These are phyloP conservation scores for Salmo trutta DNA, from an alignment of 2,797 vertebrate species.

Conservation along the genomic window DNA sequence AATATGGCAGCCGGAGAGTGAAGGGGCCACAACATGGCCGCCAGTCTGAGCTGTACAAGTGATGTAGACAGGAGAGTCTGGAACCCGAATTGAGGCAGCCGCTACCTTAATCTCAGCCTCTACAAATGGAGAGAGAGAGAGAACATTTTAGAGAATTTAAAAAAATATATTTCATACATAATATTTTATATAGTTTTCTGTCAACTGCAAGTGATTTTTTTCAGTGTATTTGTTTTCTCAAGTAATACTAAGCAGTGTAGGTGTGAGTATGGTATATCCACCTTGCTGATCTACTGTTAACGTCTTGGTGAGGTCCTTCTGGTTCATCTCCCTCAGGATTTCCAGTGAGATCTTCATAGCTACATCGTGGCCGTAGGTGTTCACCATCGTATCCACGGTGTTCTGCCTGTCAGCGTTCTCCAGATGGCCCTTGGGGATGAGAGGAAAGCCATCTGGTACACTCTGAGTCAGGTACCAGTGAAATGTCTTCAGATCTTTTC, in stretches of 20 bases:
- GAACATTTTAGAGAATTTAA: background rate
- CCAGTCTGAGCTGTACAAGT: constrained; percentile 42
- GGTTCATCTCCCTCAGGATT: constrained; percentile 5
- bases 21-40: constrained; percentile 47
- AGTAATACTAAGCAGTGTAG: background rate
- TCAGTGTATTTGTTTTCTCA: background rate
- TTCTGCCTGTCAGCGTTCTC: constrained; percentile 4
- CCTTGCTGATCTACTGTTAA: background rate
- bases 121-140: background rate
- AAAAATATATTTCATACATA: too few species aligned
- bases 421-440: background rate
- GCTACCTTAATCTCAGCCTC: background rate
- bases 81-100: background rate
- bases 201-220: background rate
- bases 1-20: constrained; percentile 37
- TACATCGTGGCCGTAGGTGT: background rate
- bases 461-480: background rate
- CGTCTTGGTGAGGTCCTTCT: background rate
- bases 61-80: constrained; percentile 32
- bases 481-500: background rate
- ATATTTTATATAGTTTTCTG: background rate
- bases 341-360: background rate
- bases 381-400: background rate
- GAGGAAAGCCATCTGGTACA: background rate
- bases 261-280: background rate